These are phyloP conservation scores for Pygoscelis adeliae DNA, from an alignment of 2,113 vertebrate species.

Conservation along the genomic window DNA sequence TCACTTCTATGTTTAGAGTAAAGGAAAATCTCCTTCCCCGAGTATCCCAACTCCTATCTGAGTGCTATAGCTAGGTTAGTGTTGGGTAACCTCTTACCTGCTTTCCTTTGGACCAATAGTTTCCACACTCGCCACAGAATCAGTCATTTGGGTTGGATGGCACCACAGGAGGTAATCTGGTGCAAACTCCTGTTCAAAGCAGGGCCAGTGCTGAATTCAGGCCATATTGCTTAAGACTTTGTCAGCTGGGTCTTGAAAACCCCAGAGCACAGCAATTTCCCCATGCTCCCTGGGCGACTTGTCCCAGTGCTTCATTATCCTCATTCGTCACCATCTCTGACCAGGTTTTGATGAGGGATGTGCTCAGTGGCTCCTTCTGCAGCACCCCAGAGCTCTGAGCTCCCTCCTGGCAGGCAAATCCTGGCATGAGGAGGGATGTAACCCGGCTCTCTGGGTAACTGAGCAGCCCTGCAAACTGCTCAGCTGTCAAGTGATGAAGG, in stretches of 20 bases:
- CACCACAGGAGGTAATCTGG: background rate
- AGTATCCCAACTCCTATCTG: background rate
- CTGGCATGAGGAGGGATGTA: background rate
- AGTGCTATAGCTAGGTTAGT: background rate
- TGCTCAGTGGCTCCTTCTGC: background rate
- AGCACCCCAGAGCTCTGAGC: fast-evolving
- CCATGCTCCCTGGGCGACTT: fast-evolving
- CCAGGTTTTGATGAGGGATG: background rate
- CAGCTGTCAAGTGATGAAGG: background rate
- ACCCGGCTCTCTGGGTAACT: background rate
- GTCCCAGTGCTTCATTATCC: background rate
- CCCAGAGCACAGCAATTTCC: background rate
- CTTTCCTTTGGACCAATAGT: background rate
- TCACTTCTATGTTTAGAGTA: background rate
- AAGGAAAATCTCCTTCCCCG: background rate
- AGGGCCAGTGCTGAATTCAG: background rate
- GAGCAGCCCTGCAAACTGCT: background rate
- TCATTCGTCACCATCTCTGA: fast-evolving
- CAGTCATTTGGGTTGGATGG: background rate
- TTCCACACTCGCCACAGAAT: background rate
- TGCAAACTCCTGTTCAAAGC: background rate
- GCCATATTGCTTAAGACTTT: background rate
- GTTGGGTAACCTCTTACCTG: background rate
- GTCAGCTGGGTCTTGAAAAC: background rate
- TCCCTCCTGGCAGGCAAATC: background rate